Base-by-base conservation (phyloP, 2,113 vertebrate genomes). In the Halichoeres trimaculatus region DNA sequence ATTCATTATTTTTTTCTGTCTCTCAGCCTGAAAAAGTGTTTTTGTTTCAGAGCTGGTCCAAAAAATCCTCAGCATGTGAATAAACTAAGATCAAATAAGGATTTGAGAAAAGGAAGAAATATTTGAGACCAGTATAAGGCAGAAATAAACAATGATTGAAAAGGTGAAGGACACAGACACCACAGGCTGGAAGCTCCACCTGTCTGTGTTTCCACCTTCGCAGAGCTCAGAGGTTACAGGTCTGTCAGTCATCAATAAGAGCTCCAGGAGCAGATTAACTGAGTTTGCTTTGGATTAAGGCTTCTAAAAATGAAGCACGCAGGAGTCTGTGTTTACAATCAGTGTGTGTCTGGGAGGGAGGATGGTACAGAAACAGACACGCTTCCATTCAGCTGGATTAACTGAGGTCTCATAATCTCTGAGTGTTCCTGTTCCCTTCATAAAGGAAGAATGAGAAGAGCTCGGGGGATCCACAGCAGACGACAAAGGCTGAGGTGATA, bases 151-250 rank as follows among this genome's bases (percentile, higher is more conserved):
- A 22, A 65, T 52, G 57, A 30, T 30, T 50, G 10, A 6, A 47
- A 54, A 35, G 26, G 30, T 35, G 22, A 69, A 35, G 62, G 8
- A 51, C 14, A 61, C 17, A 52, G 30, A 30, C 30, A 13, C 19
- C 58, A 34, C 41, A 17, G 56, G 35, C 50, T 48, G 50, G 5
- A 73, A 61, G 61, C 56, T 20, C 34, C 41, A 52, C 14, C 10
- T 50, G 35, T 77, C n/a, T 45, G 8, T 70, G n/a, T 35, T n/a
- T 10, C n/a, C 9, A 2, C 4, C 41, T 22, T 13, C 19, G 38
- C 34, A 11, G 10, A 26, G 14, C 54, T 55, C 55, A 38, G 10
- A 45, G 53, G n/a, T 10, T 4, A 30, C n/a, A 10, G 6, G 19
- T 14, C 35, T 62, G 38, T 19, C 12, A 23, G 48, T 20, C 52